Conservation (phyloP, 2,797 vertebrate genomes). For the Leptoclinus maculatus region DNA sequence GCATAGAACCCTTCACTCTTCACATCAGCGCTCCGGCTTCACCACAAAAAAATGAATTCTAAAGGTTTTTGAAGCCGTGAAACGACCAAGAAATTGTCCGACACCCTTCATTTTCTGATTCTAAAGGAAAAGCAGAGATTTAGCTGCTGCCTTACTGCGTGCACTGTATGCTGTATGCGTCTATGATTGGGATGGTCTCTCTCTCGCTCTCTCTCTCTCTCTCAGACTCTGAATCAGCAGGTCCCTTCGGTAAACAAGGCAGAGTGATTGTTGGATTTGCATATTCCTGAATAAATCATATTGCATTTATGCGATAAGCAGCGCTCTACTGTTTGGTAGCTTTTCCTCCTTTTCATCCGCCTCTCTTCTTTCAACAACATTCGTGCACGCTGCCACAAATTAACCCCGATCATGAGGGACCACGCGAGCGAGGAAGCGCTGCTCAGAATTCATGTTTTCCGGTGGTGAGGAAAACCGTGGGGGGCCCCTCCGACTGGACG, state of each 20-base stretch:
- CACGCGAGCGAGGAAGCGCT: conserved; percentile 61
- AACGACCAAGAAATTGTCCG: conserved; percentile 54
- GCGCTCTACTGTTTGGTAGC: conserved; percentile 68
- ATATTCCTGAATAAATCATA: conserved; percentile 84
- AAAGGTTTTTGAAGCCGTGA: conserved; percentile 43
- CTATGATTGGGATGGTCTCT: conserved; percentile 53
- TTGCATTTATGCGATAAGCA: conserved; percentile 81
- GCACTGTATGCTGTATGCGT: conserved; percentile 55
- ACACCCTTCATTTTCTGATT: conserved; percentile 54
- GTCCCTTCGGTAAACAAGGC: conserved; percentile 83
- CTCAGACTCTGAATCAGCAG: conserved; percentile 80
- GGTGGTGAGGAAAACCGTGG: conserved; percentile 46
- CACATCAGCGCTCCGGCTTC: conserved; percentile 26
- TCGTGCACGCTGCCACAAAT: conserved; percentile 73
- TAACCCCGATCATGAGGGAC: conserved; percentile 79
- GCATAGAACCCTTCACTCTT: conserved; percentile 14
- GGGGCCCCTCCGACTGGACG: conserved; percentile 54
- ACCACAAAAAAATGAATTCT: conserved; percentile 33
- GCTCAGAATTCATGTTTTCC: conserved; percentile 77
- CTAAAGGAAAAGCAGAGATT: conserved; percentile 53
- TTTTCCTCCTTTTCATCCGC: conserved; percentile 61
- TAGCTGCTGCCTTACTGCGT: conserved; percentile 45
- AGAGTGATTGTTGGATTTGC: conserved; percentile 82
- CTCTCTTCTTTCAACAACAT: conserved; percentile 58
- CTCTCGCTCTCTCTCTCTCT: conserved; percentile 38